phyloP scores from a whole-genome alignment of 2,888 invertebrate genomes.

The Agrenia bidenticulata region DNA sequence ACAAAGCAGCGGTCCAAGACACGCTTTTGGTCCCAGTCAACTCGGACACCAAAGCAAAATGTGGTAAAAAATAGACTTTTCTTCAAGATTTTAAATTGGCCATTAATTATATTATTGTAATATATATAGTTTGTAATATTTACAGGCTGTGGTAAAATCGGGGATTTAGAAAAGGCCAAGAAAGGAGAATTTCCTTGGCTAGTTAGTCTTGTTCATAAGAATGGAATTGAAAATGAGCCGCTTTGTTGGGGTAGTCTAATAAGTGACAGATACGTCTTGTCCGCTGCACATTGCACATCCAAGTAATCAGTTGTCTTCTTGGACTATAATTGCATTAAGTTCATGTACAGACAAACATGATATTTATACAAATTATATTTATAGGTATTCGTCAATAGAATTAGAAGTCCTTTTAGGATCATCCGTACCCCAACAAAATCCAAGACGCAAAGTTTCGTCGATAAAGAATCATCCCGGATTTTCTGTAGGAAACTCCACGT shows the following conservation, averaged over 20 bases:
- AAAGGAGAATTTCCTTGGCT: conserved; percentile 38
- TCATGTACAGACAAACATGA: too few species aligned
- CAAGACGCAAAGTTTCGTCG: conserved; percentile 16
- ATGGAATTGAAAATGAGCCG: conserved; percentile 31
- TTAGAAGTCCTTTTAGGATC: conserved; percentile 31
- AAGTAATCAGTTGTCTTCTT: too few species aligned
- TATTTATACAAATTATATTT: too few species aligned
- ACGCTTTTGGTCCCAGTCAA: conserved; percentile 5
- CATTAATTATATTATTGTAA: too few species aligned
- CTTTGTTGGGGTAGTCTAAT: conserved; percentile 39
- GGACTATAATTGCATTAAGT: too few species aligned
- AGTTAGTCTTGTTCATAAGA: conserved; percentile 30
- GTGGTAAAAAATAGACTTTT: too few species aligned
- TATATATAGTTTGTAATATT: conserved; percentile 9
- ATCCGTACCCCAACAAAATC: conserved; percentile 13
- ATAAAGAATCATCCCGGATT: conserved; percentile 40
- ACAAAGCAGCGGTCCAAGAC: conserved; percentile 3
- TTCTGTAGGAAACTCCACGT: conserved; percentile 27
- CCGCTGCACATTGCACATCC: conserved; percentile 31
- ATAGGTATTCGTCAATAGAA: conserved; percentile 36
- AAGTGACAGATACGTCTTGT: conserved; percentile 32
- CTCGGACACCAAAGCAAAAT: conserved; percentile 13
- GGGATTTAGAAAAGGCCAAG: conserved; percentile 28
- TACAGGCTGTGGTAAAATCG: conserved; percentile 33
- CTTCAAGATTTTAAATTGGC: too few species aligned